Evolutionary conservation across 2,113 vertebrate species (phyloP), one percentile per base, ranked within the genome.

Genomic region (Thryonomys swinderianus): DNA sequence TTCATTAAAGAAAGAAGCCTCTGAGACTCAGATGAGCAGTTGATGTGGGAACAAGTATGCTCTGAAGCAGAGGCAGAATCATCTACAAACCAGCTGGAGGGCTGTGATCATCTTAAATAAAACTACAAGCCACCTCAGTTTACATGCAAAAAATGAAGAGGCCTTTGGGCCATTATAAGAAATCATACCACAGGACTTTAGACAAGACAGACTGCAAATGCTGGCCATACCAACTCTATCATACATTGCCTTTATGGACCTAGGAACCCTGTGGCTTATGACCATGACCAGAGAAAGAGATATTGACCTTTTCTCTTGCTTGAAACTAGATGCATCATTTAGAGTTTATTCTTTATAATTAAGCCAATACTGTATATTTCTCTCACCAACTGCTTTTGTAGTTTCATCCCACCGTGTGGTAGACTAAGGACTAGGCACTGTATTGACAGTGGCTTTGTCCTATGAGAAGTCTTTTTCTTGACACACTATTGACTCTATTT

Each of bases 211-310:
- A 20, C 48, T 74, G 16, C 34, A 21, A 88, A 27, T 76, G 48
- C 16, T n/a, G 4, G 9, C 32, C n/a, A n/a, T 67, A 64, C 11
- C 37, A 4, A 45, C 40, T 40, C 57, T 34, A 81, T 20, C 30
- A 1, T 6, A 53, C 37, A 81, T 27, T 79, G 21, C 37, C 66
- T 55, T 2, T 64, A 30, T 16, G 48, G 21, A 5, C 51, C 48
- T 51, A 7, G 86, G 66, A 94, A 83, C 2, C 3, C 42, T 37
- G 1, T 79, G 23, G n/a, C 17, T 8, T 48, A 55, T 20, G 23
- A 37, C 18, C 45, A 42, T 53, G 51, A 18, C 10, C 30, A 69
- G 89, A 51, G 89, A 91, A 91, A 66, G 62, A 96, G 85, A 92
- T 73, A 34, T 0, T 87, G 37, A 83, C 42, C 40, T 51, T 80